A percentile compares a stretch with the other conserved stretches of the same genome.
phyloP scores from a whole-genome alignment of 92 coral and sea anemone genomes.

The Zoanthus gigantus region DNA sequence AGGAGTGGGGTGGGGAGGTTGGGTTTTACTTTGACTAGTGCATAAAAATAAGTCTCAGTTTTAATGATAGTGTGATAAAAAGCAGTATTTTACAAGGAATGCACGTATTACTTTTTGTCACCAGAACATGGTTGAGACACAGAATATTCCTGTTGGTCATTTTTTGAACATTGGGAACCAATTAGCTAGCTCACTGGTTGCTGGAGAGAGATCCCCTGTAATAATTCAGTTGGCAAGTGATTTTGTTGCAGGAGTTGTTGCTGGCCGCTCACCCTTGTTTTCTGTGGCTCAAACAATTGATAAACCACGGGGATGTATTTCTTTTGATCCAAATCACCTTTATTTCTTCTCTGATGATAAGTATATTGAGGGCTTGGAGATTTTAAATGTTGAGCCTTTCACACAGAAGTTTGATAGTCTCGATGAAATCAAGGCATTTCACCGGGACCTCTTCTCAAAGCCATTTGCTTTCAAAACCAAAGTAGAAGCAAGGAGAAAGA shows the following conservation, averaged over 20 bases:
- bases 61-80: too few relatives aligned
- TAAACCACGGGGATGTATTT: constrained; percentile 42
- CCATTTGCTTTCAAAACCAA: constrained; percentile 46
- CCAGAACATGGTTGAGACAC: constrained; percentile 37
- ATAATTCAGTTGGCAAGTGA: constrained; percentile 31
- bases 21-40: too few relatives aligned
- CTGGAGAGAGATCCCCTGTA: constrained; percentile 16
- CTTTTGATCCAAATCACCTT: constrained; percentile 11
- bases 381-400: constrained; percentile 19
- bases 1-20: too few relatives aligned
- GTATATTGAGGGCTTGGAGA: constrained; percentile 18
- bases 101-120: neutral
- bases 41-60: too few relatives aligned
- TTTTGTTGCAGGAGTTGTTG: constrained; percentile 25
- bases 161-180: constrained; percentile 24
- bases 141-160: neutral
- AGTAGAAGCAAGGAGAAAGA: constrained; percentile 34
- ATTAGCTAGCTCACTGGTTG: neutral
- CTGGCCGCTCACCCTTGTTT: constrained; percentile 39
- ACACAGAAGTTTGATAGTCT: constrained; percentile 32
- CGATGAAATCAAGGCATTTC: constrained; percentile 40
- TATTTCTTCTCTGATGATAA: constrained; percentile 39
- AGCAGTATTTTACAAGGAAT: too few relatives aligned
- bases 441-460: constrained; percentile 36
- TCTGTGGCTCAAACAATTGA: constrained; percentile 27